Conservation (phyloP, 2,797 vertebrate species). For the Myotis myotis region DNA sequence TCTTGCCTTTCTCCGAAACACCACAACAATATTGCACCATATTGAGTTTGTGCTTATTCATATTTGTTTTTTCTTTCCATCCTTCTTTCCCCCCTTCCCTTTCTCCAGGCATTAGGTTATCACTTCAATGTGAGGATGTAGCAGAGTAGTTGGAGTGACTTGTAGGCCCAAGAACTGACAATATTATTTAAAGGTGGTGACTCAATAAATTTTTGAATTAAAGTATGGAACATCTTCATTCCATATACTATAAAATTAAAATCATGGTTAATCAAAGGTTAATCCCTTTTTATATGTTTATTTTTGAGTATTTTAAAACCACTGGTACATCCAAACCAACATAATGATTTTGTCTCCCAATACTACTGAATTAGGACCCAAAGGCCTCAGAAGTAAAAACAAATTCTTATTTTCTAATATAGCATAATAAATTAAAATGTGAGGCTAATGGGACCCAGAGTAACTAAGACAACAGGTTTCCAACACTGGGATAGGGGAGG, state of each 20-base stretch:
- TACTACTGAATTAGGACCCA: slow-evolving; percentile 21
- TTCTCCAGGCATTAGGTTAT: background rate
- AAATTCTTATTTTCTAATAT: slow-evolving; percentile 40
- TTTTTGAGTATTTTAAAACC: slow-evolving; percentile 41
- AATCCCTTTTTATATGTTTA: slow-evolving; percentile 30
- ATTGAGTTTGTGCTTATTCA: background rate
- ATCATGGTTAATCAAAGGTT: background rate
- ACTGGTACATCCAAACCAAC: slow-evolving; percentile 3
- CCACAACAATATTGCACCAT: background rate
- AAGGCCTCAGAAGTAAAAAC: slow-evolving; percentile 1
- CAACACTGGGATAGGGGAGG: background rate
- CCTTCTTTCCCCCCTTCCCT: background rate
- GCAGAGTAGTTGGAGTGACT: background rate
- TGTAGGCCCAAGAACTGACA: slow-evolving; percentile 17
- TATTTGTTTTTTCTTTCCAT: background rate
- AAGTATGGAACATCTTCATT: slow-evolving; percentile 2
- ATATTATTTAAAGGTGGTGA: background rate
- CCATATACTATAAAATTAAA: background rate
- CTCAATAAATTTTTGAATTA: slow-evolving; percentile 40
- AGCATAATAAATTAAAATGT: slow-evolving; percentile 14
- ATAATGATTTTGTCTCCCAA: slow-evolving; percentile 37
- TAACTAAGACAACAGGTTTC: background rate
- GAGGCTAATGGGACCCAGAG: background rate
- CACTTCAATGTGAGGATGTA: background rate
- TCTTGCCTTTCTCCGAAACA: slow-evolving; percentile 27